phyloP scores from a whole-genome alignment of 92 coral and sea anemone genomes.

The Porites lobata region DNA sequence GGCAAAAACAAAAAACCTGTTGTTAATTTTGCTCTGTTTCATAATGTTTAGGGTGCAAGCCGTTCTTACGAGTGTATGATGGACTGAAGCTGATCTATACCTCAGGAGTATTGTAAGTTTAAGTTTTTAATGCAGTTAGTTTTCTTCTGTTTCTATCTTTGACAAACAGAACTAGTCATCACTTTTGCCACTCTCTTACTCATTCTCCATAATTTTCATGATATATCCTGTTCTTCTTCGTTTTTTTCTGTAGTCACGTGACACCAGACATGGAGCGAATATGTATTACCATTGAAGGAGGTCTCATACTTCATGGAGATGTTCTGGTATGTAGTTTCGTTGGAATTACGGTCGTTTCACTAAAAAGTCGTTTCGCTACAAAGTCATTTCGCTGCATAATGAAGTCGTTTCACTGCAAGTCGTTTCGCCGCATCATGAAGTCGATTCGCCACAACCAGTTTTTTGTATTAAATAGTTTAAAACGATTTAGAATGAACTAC shows the following conservation, averaged over 20 bases:
- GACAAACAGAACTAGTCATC: too few relatives aligned
- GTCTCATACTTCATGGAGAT: slow-evolving; percentile 89
- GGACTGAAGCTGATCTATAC: slow-evolving; percentile 93
- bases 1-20: not conserved
- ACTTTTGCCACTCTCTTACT: too few relatives aligned
- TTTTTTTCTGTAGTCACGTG: slow-evolving; percentile 69
- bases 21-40: not conserved
- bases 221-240: not conserved
- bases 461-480: too few relatives aligned
- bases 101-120: slow-evolving; percentile 95
- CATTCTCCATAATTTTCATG: not conserved
- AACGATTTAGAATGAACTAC: too few relatives aligned
- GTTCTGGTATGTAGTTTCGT: slow-evolving; percentile 67
- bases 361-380: too few relatives aligned
- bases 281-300: slow-evolving; percentile 93
- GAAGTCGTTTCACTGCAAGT: too few relatives aligned
- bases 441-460: too few relatives aligned
- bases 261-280: slow-evolving; percentile 89
- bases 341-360: too few relatives aligned
- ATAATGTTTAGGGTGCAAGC: slow-evolving; percentile 83
- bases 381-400: too few relatives aligned
- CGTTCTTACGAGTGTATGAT: slow-evolving; percentile 89
- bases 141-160: not conserved
- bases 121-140: not conserved
- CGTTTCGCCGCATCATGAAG: too few relatives aligned